Evolutionary conservation across 2,888 invertebrate genomes (phyloP).

Genomic region (Eretmocerus hayati): DNA sequence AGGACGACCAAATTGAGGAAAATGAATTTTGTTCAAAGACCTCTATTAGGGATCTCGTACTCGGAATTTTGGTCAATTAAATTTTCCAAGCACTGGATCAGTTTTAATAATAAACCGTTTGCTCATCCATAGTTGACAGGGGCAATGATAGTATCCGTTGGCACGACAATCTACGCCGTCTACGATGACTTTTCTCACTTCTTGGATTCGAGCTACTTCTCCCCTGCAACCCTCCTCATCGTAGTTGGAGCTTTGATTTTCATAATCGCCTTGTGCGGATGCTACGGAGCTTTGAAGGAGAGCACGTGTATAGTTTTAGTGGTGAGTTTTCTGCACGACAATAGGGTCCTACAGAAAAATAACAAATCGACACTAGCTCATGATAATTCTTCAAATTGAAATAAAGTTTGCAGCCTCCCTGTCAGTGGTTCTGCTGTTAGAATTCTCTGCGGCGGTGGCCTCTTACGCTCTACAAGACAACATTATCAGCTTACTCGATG

Average conservation of each 20-base stretch:
- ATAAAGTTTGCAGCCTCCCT: slow-evolving; percentile 53
- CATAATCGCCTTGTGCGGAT: slow-evolving; percentile 70
- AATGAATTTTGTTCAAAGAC: too few species aligned
- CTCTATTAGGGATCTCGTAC: too few species aligned
- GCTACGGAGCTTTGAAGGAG: slow-evolving; percentile 73
- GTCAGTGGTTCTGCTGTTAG: slow-evolving; percentile 53
- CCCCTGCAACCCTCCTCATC: slow-evolving; percentile 69
- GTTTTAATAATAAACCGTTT: too few species aligned
- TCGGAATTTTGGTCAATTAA: too few species aligned
- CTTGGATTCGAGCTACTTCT: slow-evolving; percentile 57
- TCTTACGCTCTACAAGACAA: slow-evolving; percentile 51
- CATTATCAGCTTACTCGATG: slow-evolving; percentile 42
- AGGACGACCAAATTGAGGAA: too few species aligned
- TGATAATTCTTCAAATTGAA: too few species aligned
- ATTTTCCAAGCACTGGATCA: too few species aligned
- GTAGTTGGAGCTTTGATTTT: slow-evolving; percentile 69
- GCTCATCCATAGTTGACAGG: slow-evolving; percentile 70
- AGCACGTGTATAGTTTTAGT: slow-evolving; percentile 65
- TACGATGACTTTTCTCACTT: slow-evolving; percentile 56
- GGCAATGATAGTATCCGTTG: slow-evolving; percentile 60
- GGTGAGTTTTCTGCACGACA: slow-evolving; percentile 42
- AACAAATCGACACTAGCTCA: too few species aligned
- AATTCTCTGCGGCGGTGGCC: slow-evolving; percentile 55
- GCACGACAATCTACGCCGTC: slow-evolving; percentile 55
- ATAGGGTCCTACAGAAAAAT: background rate